Evolutionary conservation across 1,140 invertebrate genomes (phyloP).

Genomic region (Colletes gigas): DNA sequence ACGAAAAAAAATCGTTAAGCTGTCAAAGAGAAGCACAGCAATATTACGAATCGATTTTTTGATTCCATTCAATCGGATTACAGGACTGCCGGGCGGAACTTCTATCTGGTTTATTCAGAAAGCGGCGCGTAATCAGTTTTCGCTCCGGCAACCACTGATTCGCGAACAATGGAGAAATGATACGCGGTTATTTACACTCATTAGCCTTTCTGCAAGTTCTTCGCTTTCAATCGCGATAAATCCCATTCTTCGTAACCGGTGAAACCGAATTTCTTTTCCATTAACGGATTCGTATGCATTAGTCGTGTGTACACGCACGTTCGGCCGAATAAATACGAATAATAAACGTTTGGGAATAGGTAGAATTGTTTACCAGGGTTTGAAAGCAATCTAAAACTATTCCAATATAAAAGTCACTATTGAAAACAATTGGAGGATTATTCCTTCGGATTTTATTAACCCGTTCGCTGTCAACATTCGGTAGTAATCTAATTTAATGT

Average conservation of each 20-base stretch:
- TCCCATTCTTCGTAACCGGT: not conserved
- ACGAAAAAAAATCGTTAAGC: not conserved
- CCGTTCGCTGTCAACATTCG: too few relatives aligned
- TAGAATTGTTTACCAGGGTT: too few relatives aligned
- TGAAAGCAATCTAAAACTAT: too few relatives aligned
- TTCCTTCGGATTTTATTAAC: too few relatives aligned
- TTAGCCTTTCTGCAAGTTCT: not conserved
- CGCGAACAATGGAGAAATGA: conserved; percentile 33
- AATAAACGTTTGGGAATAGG: too few relatives aligned
- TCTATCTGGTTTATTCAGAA: conserved; percentile 30
- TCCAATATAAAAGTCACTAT: too few relatives aligned
- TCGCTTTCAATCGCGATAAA: not conserved
- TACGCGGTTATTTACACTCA: conserved; percentile 24
- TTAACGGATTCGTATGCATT: too few relatives aligned
- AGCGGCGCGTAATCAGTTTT: conserved; percentile 38
- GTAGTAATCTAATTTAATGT: too few relatives aligned
- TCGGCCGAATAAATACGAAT: too few relatives aligned
- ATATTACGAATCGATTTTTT: conserved; percentile 40
- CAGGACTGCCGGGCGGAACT: conserved; percentile 23
- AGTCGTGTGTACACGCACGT: too few relatives aligned
- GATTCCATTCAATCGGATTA: conserved; percentile 54
- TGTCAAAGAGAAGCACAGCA: not conserved
- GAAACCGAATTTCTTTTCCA: too few relatives aligned
- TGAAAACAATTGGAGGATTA: too few relatives aligned
- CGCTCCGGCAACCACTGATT: conserved; percentile 3